These are phyloP conservation scores for Acanthosoma haemorrhoidale DNA, from an alignment of 2,888 invertebrate species.

Conservation along the genomic window DNA sequence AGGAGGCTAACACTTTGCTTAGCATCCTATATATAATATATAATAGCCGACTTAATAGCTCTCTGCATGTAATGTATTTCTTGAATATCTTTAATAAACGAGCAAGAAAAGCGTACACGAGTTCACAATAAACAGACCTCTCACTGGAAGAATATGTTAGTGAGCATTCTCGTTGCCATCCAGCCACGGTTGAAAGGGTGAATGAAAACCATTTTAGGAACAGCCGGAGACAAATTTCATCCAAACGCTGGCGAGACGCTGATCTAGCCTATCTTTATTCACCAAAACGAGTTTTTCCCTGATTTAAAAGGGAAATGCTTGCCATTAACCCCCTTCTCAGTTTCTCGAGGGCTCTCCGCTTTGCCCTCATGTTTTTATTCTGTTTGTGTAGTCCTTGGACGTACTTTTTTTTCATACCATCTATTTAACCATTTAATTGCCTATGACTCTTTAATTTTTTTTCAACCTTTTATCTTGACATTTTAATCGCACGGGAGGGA, in stretches of 20 bases:
- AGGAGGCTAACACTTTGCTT: too few relatives aligned
- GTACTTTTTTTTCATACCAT: neutral
- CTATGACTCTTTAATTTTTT: too few relatives aligned
- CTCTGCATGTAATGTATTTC: too few relatives aligned
- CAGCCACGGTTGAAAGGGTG: neutral
- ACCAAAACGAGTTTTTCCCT: neutral
- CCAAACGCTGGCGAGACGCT: neutral
- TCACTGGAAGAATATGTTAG: too few relatives aligned
- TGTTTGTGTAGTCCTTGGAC: neutral
- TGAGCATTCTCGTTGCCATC: too few relatives aligned
- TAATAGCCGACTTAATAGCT: too few relatives aligned
- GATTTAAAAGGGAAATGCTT: slow-evolving; percentile 3
- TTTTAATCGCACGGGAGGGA: too few relatives aligned
- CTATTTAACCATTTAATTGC: neutral
- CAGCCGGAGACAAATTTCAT: neutral
- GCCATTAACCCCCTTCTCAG: neutral
- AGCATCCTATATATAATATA: too few relatives aligned
- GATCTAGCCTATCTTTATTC: slow-evolving; percentile 2
- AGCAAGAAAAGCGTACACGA: too few relatives aligned
- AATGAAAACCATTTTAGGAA: neutral
- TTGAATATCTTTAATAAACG: too few relatives aligned
- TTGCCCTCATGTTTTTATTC: neutral
- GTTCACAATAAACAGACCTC: too few relatives aligned
- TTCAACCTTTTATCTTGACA: too few relatives aligned
- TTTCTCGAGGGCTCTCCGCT: neutral